Conservation (phyloP, 2,888 invertebrate genomes). For the Ferrisia virgata region DNA sequence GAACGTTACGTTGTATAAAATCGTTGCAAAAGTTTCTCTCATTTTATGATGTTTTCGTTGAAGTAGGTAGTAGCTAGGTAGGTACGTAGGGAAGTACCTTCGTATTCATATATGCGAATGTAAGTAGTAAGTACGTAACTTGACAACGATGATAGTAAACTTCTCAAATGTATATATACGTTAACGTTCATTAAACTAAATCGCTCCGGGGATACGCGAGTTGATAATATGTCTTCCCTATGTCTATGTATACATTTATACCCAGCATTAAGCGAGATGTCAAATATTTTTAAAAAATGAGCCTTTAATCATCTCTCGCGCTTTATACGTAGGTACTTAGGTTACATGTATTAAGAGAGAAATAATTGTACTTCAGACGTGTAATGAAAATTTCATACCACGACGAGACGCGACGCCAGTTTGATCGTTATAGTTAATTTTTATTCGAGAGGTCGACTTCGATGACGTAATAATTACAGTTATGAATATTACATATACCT, state of each 20-base stretch:
- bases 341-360: neutral
- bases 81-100: too few relatives aligned
- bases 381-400: neutral
- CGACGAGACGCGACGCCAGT: neutral
- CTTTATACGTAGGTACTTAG: too few relatives aligned
- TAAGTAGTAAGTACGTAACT: too few relatives aligned
- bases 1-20: neutral
- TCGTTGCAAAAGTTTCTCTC: neutral
- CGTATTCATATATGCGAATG: neutral
- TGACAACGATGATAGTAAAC: neutral
- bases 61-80: too few relatives aligned
- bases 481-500: neutral
- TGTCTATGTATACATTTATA: neutral
- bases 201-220: neutral
- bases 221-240: neutral
- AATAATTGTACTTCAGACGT: neutral
- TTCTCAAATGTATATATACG: neutral
- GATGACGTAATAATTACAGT: neutral
- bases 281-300: neutral
- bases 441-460: neutral
- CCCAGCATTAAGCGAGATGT: neutral
- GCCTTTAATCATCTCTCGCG: neutral
- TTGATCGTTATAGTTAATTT: neutral
- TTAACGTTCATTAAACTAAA: conserved; percentile 5
- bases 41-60: neutral